Base-by-base conservation (phyloP, 2,797 vertebrate species). In the Eupleurogrammus muticus region DNA sequence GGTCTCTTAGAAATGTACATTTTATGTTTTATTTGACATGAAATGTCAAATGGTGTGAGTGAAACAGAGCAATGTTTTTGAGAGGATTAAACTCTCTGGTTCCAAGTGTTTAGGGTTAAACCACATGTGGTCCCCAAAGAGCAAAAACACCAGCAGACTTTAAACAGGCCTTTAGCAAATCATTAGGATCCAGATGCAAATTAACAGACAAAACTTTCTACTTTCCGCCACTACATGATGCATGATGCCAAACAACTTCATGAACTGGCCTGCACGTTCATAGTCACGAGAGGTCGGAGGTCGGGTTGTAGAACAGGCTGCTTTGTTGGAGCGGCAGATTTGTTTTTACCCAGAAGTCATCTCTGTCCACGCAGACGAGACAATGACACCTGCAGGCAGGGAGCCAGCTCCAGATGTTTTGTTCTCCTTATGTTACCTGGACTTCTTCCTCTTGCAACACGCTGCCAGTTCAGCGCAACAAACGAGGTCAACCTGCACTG, bases 351-450 rank as follows among this genome's bases (percentile, higher is more conserved):
- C 2, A 19, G 46, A 24, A 67, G 55, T 74, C 66, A 10, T 3
- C 7, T 42, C 1, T 2, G n/a, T n/a, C n/a, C n/a, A 13, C 51
- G 17, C 1, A 16, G 24, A 23, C 5, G 9, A 28, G 8, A n/a
- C 9, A n/a, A 3, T 0, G 17, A 1, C 5, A 40, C 35, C 47
- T 56, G 5, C 4, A 19, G 2, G 24, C 5, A 13, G 0, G 34
- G 0, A 34, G 46, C 9, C 60, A 66, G 46, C 78, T 85, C 81
- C 85, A 90, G 83, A 79, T 87, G 85, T 87, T 70, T 2, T 34
- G 42, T 46, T 49, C 50, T 64, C 14, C 28, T 28, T 3, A 28
- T 1, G 42, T 12, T n/a, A 44, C 5, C 13, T 44, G n/a, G 9
- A 1, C 13, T n/a, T 6, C 5, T 0, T 9, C 20, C 59, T 38